Percentiles rank a stretch among this genome's conserved stretches.
phyloP scores from a whole-genome alignment of 2,113 vertebrate species.

The Manacus vitellinus region DNA sequence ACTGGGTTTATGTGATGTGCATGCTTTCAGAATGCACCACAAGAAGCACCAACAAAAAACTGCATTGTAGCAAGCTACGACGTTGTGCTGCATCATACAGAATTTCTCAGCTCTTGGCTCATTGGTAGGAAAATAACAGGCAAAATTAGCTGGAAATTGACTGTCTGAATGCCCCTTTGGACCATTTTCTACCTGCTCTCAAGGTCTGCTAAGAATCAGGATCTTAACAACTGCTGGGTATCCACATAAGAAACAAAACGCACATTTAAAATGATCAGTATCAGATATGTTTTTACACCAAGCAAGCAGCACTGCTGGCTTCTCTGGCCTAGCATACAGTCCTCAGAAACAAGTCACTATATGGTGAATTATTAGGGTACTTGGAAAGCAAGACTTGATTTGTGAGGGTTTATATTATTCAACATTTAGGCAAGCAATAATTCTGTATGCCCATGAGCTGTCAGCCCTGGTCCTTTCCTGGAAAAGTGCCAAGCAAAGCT shows the following conservation, averaged over 20 bases:
- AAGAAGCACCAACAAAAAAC: background rate
- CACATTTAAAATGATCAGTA: background rate
- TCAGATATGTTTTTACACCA: background rate
- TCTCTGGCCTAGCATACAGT: background rate
- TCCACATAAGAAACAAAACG: background rate
- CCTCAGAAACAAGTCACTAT: rapidly evolving
- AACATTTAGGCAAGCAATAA: slow-evolving; percentile 7
- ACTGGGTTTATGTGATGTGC: background rate
- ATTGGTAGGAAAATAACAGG: background rate
- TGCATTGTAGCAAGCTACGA: background rate
- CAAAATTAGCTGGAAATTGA: background rate
- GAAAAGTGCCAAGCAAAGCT: background rate
- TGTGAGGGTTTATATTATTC: slow-evolving; percentile 16
- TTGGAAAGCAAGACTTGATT: slow-evolving; percentile 23
- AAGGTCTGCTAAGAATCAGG: background rate
- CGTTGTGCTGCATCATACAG: rapidly evolving
- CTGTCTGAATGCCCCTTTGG: background rate
- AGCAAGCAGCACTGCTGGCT: background rate
- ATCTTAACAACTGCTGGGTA: background rate
- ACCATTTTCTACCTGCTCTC: background rate
- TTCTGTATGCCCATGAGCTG: background rate
- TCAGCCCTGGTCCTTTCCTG: background rate
- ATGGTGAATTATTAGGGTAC: background rate
- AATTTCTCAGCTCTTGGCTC: background rate
- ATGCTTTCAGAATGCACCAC: background rate